Base-by-base conservation (phyloP, 2,888 invertebrate genomes). In the Gortyna flavago region DNA sequence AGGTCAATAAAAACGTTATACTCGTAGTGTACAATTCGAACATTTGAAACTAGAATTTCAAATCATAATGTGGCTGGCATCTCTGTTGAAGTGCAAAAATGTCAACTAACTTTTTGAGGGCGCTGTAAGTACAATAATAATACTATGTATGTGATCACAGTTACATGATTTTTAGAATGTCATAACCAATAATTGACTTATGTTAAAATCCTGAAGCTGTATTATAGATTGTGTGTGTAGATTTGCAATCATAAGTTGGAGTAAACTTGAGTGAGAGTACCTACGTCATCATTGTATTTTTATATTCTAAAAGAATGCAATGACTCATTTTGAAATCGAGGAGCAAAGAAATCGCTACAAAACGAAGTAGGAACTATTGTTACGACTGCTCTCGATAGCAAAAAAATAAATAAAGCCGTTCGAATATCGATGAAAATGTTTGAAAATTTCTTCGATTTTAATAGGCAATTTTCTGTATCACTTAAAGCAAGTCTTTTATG, bases 371-470 rank as follows among this genome's bases (percentile, higher is more conserved):
- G 2, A 59, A 6, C 35, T n/a, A 44, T 59, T 65, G 32, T 57
- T 29, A 59, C 18, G 54, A 61, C 29, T 61, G 6, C 13, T 68
- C 29, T 57, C 21, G 13, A 61, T 6, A 72, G 8, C 4, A 16
- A 59, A 62, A 75, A 66, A 65, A 75, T 67, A 57, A 35, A 71
- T 16, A 41, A 66, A 62, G 8, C 35, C 41, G 9, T 54, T 64
- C 13, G 32, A 59, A 67, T 76, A 70, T 67, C 38, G 64, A 81
- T 61, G n/a, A 69, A 72, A 80, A 64, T 38, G 41, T 85, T 54
- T 61, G 35, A 32, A 59, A n/a, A 41, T 65, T 81, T 67, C 29
- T 51, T 59, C 29, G 59, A 74, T 41, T 81, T 66, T 35, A 70
- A 65, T 29, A 67, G 51, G 61, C 70, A 73, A 73, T 65, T 85